Percentiles rank a stretch among this genome's conserved stretches.
These are phyloP conservation scores for Gonocerus acuteangulatus DNA, from an alignment of 2,888 invertebrate genomes.

Conservation along the genomic window DNA sequence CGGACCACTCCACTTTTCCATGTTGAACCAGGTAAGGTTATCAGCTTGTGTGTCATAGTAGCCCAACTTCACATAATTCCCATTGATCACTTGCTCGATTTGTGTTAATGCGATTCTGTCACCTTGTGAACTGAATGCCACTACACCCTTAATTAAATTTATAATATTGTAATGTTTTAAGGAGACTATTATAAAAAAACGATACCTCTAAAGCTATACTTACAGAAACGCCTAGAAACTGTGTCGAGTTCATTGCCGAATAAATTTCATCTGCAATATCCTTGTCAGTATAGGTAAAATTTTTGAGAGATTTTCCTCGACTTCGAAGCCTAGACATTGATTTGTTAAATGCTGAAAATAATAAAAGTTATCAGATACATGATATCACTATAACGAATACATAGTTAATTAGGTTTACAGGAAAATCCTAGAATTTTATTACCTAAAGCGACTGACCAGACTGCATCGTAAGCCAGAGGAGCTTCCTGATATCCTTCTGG, in stretches of 20 bases:
- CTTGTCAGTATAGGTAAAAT: constrained; percentile 92
- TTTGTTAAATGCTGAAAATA: constrained; percentile 80
- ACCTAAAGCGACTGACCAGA: constrained; percentile 97
- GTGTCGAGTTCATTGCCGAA: constrained; percentile 95
- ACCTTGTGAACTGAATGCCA: constrained; percentile 96
- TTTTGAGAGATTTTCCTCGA: constrained; percentile 75
- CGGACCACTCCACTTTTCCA: constrained; percentile 84
- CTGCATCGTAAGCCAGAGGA: constrained; percentile 96
- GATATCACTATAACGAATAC: no score
- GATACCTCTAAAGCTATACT: no score
- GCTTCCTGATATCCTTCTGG: constrained; percentile 97
- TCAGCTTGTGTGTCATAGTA: constrained; percentile 94
- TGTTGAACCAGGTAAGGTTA: constrained; percentile 87
- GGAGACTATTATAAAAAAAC: no score
- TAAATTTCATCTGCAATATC: constrained; percentile 93
- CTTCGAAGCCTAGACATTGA: constrained; percentile 81
- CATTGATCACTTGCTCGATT: constrained; percentile 93
- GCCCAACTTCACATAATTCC: constrained; percentile 87
- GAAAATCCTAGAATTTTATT: no score
- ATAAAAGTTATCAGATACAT: no score
- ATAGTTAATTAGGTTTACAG: no score
- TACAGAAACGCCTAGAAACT: constrained; percentile 96
- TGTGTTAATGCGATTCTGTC: constrained; percentile 97
- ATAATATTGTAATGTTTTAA: no score
- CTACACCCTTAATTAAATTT: no score